phyloP scores from a whole-genome alignment of 2,797 vertebrate genomes.

The Mus caroli region DNA sequence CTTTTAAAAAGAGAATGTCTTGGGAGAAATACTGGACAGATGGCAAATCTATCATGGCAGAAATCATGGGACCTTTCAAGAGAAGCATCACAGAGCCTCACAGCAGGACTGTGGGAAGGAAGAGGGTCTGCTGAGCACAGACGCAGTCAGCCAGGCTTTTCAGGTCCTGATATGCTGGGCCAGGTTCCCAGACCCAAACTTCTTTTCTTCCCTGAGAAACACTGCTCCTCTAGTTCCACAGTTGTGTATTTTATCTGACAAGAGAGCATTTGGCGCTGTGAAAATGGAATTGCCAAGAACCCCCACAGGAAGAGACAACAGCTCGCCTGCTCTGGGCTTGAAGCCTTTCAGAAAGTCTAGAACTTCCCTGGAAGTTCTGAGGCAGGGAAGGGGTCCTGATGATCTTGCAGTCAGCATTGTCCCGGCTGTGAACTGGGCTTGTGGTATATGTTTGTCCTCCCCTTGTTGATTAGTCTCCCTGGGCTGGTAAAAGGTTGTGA shows the following conservation, averaged over 20 bases:
- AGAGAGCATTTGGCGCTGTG: neutral
- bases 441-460: neutral
- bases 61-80: neutral
- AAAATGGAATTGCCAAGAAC: neutral
- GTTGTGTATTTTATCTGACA: neutral
- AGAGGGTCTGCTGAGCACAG: neutral
- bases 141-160: neutral
- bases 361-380: neutral
- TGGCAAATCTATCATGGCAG: neutral
- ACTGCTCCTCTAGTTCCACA: neutral
- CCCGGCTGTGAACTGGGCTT: neutral
- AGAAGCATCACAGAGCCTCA: neutral
- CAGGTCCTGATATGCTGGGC: neutral
- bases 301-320: neutral
- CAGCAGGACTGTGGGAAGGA: neutral
- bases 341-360: neutral
- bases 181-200: neutral
- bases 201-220: conserved; percentile 1
- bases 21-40: neutral
- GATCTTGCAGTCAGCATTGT: neutral
- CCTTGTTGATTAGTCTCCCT: neutral
- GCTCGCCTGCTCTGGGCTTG: too few relatives aligned
- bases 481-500: neutral
- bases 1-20: conserved; percentile 9
- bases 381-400: neutral